A percentile compares a stretch with the other conserved stretches of the same genome.
These are phyloP conservation scores for Catostomus latipinnis DNA, from an alignment of 2,797 vertebrate species.

Conservation along the genomic window DNA sequence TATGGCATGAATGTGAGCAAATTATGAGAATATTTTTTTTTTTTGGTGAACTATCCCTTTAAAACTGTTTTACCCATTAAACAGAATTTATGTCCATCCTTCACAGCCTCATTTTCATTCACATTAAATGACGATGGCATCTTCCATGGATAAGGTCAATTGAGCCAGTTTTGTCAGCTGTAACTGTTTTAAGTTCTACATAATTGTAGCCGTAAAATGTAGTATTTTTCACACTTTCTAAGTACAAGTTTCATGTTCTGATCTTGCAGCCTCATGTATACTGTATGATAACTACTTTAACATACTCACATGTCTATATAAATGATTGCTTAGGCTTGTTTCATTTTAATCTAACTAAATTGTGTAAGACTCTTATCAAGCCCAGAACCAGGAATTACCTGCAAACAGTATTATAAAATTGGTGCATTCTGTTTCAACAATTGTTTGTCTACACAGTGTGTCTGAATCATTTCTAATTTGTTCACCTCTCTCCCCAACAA, in stretches of 20 bases:
- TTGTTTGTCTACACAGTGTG: not conserved
- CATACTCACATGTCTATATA: not conserved
- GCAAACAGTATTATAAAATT: not conserved
- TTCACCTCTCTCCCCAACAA: not conserved
- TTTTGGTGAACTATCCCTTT: too few species aligned
- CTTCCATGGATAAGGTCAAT: too few species aligned
- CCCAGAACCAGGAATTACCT: not conserved
- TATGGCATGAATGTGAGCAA: too few species aligned
- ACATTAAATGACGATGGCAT: too few species aligned
- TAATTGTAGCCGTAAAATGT: not conserved
- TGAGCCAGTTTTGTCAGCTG: too few species aligned
- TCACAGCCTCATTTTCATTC: too few species aligned
- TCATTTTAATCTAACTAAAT: not conserved
- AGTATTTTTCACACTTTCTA: not conserved
- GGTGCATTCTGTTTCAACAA: not conserved
- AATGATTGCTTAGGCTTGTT: not conserved
- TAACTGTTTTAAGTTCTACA: not conserved
- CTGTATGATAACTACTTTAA: not conserved
- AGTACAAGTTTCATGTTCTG: not conserved
- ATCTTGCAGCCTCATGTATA: not conserved
- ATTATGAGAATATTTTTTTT: too few species aligned
- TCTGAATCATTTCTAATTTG: not conserved
- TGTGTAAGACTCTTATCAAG: not conserved
- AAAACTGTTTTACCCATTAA: too few species aligned
- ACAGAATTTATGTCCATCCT: too few species aligned